A percentile compares a stretch with the other conserved stretches of the same genome.
Evolutionary conservation across 2,113 vertebrate species (phyloP).

Genomic region (Odontophorus gujanensis): DNA sequence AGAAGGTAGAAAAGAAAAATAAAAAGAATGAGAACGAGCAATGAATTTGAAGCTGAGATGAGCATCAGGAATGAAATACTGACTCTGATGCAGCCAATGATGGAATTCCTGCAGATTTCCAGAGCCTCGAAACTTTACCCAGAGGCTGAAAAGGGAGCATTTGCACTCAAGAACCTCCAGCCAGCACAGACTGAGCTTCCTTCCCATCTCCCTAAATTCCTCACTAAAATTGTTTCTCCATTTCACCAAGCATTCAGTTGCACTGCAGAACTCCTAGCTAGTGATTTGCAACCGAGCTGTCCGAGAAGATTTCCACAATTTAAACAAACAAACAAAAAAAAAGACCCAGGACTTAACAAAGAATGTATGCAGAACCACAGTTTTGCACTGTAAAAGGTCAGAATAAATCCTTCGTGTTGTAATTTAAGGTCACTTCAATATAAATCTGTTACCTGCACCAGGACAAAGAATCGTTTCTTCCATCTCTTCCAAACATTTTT

Average conservation of each 20-base stretch:
- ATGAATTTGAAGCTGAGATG: neutral
- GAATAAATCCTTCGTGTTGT: neutral
- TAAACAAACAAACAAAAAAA: neutral
- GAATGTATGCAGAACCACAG: neutral
- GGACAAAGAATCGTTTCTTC: constrained; percentile 98
- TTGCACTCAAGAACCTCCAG: neutral
- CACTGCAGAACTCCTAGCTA: neutral
- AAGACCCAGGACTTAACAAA: neutral
- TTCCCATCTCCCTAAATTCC: neutral
- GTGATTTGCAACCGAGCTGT: neutral
- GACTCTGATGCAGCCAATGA: neutral
- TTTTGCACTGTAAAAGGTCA: neutral
- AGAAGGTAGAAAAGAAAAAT: neutral
- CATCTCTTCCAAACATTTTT: constrained; percentile 99
- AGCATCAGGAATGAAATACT: neutral
- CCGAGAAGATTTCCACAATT: neutral
- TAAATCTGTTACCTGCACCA: constrained; percentile 92
- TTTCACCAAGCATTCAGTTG: neutral
- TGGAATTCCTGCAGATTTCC: neutral
- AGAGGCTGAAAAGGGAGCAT: neutral
- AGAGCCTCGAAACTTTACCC: neutral
- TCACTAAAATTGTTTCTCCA: neutral
- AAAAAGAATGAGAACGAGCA: neutral
- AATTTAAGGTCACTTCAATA: constrained; percentile 24
- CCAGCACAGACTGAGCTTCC: neutral